phyloP scores from a whole-genome alignment of 2,113 vertebrate species.

The Hirundichthys speculiger region DNA sequence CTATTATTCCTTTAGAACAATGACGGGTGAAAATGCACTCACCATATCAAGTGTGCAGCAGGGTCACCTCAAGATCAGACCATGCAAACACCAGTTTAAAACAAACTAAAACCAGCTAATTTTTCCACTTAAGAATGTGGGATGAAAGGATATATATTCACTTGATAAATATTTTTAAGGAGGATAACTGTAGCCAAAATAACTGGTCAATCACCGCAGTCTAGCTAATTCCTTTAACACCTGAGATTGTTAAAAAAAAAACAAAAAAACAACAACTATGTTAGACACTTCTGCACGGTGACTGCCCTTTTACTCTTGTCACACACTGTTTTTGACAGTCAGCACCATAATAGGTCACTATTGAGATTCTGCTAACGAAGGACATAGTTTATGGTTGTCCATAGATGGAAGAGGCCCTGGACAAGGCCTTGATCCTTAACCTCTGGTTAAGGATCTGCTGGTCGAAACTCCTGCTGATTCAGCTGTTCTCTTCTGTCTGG shows the following conservation, averaged over 20 bases:
- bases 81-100: no score
- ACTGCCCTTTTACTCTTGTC: slow-evolving; percentile 7
- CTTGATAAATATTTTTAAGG: no score
- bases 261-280: no score
- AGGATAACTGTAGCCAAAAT: no score
- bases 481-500: slow-evolving; percentile 30
- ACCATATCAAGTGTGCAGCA: no score
- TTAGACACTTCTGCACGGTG: no score
- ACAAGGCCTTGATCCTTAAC: slow-evolving; percentile 60
- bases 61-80: no score
- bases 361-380: slow-evolving; percentile 28
- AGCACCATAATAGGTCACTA: slow-evolving; percentile 19
- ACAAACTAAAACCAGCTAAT: no score
- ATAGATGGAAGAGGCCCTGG: slow-evolving; percentile 28
- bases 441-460: slow-evolving; percentile 41
- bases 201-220: not conserved
- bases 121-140: no score
- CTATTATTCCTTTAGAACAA: no score
- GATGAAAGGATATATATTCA: no score
- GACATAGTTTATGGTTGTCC: slow-evolving; percentile 41
- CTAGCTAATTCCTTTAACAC: not conserved
- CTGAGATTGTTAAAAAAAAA: slow-evolving; percentile 4
- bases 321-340: slow-evolving; percentile 9
- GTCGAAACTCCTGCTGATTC: slow-evolving; percentile 49
- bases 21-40: no score